phyloP scores from a whole-genome alignment of 1,140 invertebrate species.

The Helicoverpa zea region DNA sequence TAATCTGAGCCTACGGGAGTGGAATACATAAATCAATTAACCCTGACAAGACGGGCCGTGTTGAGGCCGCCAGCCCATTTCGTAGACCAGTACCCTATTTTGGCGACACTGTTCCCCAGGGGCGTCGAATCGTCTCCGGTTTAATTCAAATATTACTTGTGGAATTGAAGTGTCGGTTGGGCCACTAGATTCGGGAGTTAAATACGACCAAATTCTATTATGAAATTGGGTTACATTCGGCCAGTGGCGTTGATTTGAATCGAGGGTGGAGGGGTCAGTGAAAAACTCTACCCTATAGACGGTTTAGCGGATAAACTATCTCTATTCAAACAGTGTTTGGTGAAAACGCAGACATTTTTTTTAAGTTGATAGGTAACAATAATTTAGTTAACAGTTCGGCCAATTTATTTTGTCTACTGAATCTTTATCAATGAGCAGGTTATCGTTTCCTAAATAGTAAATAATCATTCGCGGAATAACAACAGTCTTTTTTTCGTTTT shows the following conservation, averaged over 20 bases:
- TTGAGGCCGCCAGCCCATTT: conserved; percentile 73
- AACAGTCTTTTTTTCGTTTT: not conserved
- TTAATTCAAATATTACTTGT: conserved; percentile 83
- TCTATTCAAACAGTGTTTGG: not conserved
- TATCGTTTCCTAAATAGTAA: not conserved
- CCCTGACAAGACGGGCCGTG: conserved; percentile 71
- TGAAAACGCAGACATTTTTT: conserved; percentile 1
- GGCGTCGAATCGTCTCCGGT: conserved; percentile 71
- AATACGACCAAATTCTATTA: conserved; percentile 45
- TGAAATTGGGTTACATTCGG: conserved; percentile 47
- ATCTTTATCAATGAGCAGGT: not conserved
- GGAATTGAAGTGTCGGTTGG: conserved; percentile 71
- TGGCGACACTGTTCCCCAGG: conserved; percentile 70
- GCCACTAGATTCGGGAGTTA: conserved; percentile 53
- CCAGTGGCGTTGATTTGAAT: conserved; percentile 44
- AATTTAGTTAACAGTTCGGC: not conserved
- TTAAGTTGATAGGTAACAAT: not conserved
- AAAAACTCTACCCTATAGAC: conserved; percentile 7
- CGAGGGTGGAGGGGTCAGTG: not conserved
- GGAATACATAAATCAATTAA: conserved; percentile 81
- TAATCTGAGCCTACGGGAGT: conserved; percentile 62
- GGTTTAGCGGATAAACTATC: not conserved
- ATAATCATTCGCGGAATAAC: not conserved
- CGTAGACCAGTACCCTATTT: conserved; percentile 75
- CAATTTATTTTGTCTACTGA: conserved; percentile 1